A percentile compares a stretch with the other conserved stretches of the same genome.
Evolutionary conservation across 2,113 vertebrate genomes (phyloP).

Genomic region (Naja naja): DNA sequence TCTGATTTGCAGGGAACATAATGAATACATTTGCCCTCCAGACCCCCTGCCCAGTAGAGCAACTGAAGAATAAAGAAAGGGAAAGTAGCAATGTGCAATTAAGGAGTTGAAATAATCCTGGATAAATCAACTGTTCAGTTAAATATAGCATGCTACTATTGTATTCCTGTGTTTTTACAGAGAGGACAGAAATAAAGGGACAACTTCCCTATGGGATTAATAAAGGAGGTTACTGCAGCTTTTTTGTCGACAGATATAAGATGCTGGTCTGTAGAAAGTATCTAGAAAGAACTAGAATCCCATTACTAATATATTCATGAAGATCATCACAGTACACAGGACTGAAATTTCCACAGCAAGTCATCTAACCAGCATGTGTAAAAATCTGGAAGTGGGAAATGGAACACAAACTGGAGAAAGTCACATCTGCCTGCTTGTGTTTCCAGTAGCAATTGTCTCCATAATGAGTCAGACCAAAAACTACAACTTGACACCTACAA

Average conservation of each 20-base stretch:
- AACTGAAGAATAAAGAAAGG: constrained; percentile 72
- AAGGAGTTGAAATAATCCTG: constrained; percentile 65
- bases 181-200: background rate
- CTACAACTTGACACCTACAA: constrained; percentile 11
- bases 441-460: constrained; percentile 16
- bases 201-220: constrained; percentile 37
- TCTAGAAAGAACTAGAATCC: background rate
- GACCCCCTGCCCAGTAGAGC: constrained; percentile 67
- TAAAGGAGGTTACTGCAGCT: constrained; percentile 25
- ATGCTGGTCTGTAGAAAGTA: background rate
- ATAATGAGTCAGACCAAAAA: constrained; percentile 28
- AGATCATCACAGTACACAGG: background rate
- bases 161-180: background rate
- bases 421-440: background rate
- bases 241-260: constrained; percentile 38
- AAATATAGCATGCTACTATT: constrained; percentile 57
- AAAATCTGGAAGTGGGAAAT: background rate
- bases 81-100: constrained; percentile 70
- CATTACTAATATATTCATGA: background rate
- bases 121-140: constrained; percentile 64
- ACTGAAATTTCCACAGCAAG: background rate
- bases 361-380: background rate
- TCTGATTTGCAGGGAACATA: constrained; percentile 74
- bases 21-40: constrained; percentile 76
- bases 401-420: background rate